Evolutionary conservation across 1,140 invertebrate genomes (phyloP), one percentile per base, ranked within the genome.

Genomic region (Bombus ignitus): DNA sequence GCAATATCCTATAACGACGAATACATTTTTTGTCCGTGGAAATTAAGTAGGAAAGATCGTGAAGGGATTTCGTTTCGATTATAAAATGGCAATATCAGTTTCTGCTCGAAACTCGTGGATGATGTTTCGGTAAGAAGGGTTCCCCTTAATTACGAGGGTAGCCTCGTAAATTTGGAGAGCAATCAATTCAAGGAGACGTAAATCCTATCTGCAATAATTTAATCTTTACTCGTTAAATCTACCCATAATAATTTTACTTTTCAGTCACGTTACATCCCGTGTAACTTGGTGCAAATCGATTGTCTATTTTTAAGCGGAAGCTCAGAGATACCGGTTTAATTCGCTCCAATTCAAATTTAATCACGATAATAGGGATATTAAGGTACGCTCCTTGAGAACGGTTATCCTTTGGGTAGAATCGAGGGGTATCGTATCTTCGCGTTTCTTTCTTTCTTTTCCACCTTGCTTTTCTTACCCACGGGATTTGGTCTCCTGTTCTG

Each of bases 401-500:
- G 62, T 84, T 75, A 89, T 87, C 66, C 80, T 44, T 44, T 78
- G 68, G n/a, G 73, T 81, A 73, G 87, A 53, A 74, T 80, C 66
- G 72, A 32, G 62, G n/a, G 65, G 25, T 80, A 78, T 81, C 88
- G 88, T 76, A 10, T 59, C 57, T 59, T 59, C 57, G 9, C 25
- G 9, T 59, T 88, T 87, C 85, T 87, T 90, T 90, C 65, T 82
- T 87, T 83, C 79, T 87, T 88, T 90, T 68, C 32, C 65, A 10
- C 53, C 73, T 74, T 87, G 70, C 85, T 62, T 65, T 83, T 53
- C 78, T 44, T 53, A 35, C 78, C 81, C 57, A 57, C 78, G 75
- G 59, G 81, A 89, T 81, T 87, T 62, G 37, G 78, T 75, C 39
- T 79, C 76, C 57, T 80, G 84, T 90, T 89, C 92, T 88, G 92